Conservation (phyloP, 2,113 vertebrate species). For the Haemorhous mexicanus region DNA sequence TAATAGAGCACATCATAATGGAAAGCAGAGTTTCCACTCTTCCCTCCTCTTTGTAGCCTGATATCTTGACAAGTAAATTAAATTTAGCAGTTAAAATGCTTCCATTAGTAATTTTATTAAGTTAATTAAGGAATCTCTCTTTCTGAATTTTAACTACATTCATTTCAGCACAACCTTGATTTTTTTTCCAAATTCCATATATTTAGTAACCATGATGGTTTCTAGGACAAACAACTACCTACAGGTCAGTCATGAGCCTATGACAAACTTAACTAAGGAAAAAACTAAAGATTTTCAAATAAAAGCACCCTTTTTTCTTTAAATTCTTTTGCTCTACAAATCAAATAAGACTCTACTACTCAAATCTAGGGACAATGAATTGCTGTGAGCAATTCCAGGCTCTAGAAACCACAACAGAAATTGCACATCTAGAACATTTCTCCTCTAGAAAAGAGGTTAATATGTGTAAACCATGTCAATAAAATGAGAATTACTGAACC, state of each 20-base stretch:
- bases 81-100: constrained; percentile 95
- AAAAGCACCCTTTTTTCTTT: background rate
- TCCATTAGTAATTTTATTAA: constrained; percentile 96
- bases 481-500: background rate
- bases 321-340: background rate
- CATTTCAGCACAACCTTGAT: constrained; percentile 73
- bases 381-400: background rate
- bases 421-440: background rate
- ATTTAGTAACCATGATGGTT: constrained; percentile 56
- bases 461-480: background rate
- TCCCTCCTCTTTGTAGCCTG: constrained; percentile 81
- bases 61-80: constrained; percentile 96
- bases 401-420: background rate
- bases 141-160: constrained; percentile 85
- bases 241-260: background rate
- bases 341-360: background rate
- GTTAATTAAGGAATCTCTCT: constrained; percentile 91
- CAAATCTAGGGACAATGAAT: background rate
- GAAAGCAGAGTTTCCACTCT: constrained; percentile 79
- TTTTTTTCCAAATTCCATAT: constrained; percentile 37
- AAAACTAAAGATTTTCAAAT: background rate
- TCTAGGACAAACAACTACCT: constrained; percentile 44
- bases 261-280: background rate
- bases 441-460: background rate
- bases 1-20: constrained; percentile 82